Base-by-base conservation (phyloP, 2,888 invertebrate genomes). In the Alloplasta piceator region DNA sequence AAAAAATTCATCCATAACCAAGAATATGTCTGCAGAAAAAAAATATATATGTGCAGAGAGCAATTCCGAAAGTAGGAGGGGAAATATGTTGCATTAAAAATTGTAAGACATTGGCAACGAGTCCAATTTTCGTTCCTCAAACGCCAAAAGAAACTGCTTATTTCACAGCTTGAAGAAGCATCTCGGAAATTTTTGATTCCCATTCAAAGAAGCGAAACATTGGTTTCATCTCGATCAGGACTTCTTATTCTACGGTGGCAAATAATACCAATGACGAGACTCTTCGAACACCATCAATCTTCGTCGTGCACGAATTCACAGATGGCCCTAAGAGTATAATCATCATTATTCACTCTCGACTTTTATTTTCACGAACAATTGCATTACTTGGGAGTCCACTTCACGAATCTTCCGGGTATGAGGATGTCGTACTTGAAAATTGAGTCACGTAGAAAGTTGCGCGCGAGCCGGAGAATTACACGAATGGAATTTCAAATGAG, bases 391-490 rank as follows among this genome's bases (percentile, higher is more conserved):
- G 26, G 26, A 26, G 26, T 26, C 3, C 26, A 26, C 26, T 26
- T 26, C 26, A 26, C 26, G 26, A 26, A 26, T 26, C 26, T 26
- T 26, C 26, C 26, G 26, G 3, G 26, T 10, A 16, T 12, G 14
- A 14, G 14, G 14, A 6, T 1, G 14, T 14, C 52, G 52, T 6
- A 1, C 16, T 80, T 75, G 16, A 70, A 75, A 77, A 71, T 80
- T 67, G 38, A 72, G 72, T 75, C 81, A 81, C 81, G 81, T 78
- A 81, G 74, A 71, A 36, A 41, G 50, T 66, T 48, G 70, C 66
- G 70, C 58, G 9, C 26, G 60, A 55, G 50, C 63, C 56, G 41
- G 38, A 41, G 38, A 43, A 56, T 68, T 75, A 56, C 74, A 36
- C 64, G 52, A 67, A 66, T 68, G 52, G 79, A 79, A 82, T 79